Evolutionary conservation across 2,797 vertebrate genomes (phyloP), one percentile per base, ranked within the genome.

Genomic region (Gila robusta): DNA sequence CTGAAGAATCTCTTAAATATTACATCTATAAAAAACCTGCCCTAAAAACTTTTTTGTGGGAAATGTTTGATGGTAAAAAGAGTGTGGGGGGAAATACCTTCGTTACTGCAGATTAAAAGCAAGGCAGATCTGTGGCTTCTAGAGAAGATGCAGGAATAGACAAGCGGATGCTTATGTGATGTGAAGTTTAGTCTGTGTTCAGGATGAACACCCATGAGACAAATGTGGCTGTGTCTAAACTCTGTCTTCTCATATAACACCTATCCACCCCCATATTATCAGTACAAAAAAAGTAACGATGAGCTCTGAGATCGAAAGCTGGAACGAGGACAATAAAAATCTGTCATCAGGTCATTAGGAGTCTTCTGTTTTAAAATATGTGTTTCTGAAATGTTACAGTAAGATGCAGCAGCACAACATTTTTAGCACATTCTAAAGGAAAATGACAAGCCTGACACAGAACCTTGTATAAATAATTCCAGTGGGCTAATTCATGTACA

Each of bases 391-490:
- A 83, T 21, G 12, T 6, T 59, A 59, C 37, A 72, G 71, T 87
- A 49, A 84, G 81, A 47, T 41, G 26, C 49, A 67, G 59, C 62
- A 70, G 39, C 59, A 39, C 26, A 41, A 79, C 37, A 71, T 69
- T 81, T 89, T 72, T 74, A 54, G 77, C 64, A 32, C 62, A 72
- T 78, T 71, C 19, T 14, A 56, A 87, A 56, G 52, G 82, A 80
- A 87, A 83, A 74, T 19, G 62, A 82, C 66, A 72, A 76, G 81
- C 73, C 67, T 82, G 71, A 79, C 79, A 80, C 87, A 79, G 81
- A 84, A 79, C 47, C 74, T 47, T 87, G 80, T 78, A 87, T 90
- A 89, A 90, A 90, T 86, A 84, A 85, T 89, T 91, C 86, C 79
- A 84, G 82, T 82, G 47, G 83, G 76, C 74, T 90, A 85, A 89